These are phyloP conservation scores for Leptinotarsa texana DNA, from an alignment of 1,140 invertebrate species.

Conservation along the genomic window DNA sequence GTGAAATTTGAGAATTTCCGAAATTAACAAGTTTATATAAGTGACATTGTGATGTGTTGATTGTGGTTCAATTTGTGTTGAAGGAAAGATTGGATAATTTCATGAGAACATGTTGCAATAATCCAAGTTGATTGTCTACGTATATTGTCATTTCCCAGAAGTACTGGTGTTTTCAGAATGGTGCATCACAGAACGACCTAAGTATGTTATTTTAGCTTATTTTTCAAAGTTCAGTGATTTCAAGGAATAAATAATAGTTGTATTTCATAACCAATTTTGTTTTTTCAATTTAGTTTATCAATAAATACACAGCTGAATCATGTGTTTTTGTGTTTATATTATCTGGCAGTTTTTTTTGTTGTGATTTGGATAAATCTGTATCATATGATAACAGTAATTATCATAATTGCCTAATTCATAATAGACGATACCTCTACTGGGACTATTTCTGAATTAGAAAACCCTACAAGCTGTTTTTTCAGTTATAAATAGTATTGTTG, in stretches of 20 bases:
- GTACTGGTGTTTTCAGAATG: conserved; percentile 5
- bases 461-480: background rate
- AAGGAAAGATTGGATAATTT: too few species aligned
- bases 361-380: background rate
- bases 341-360: background rate
- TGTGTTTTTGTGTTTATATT: background rate
- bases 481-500: conserved; percentile 1
- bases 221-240: background rate
- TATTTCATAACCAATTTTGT: background rate
- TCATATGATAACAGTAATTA: background rate
- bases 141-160: conserved; percentile 8
- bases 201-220: conserved; percentile 2
- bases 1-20: too few species aligned
- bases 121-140: conserved; percentile 2
- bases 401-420: background rate
- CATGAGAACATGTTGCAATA: background rate
- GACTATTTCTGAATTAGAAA: too few species aligned
- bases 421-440: background rate
- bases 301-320: conserved; percentile 2
- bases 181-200: conserved; percentile 5
- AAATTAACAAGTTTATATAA: too few species aligned
- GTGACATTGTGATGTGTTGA: too few species aligned
- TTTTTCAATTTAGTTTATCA: background rate
- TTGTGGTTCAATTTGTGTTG: too few species aligned
- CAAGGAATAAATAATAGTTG: background rate